Evolutionary conservation across 2,797 vertebrate species (phyloP).

Genomic region (Artibeus jamaicensis): DNA sequence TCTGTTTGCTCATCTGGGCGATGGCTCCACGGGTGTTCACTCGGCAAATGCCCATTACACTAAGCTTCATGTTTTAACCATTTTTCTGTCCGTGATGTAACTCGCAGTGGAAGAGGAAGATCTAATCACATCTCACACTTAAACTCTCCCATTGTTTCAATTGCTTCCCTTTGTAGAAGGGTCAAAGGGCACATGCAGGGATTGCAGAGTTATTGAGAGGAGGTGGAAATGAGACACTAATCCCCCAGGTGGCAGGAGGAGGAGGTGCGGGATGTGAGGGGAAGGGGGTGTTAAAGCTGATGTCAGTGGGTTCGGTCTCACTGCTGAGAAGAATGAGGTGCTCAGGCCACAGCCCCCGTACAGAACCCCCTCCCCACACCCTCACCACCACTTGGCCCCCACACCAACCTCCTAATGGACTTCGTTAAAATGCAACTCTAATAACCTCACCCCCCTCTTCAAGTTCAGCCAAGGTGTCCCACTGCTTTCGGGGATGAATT

Average conservation of each 20-base stretch:
- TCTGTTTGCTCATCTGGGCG: not conserved
- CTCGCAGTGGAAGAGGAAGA: not conserved
- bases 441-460: not conserved
- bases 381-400: not conserved
- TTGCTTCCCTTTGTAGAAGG: not conserved
- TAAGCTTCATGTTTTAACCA: not conserved
- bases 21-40: not conserved
- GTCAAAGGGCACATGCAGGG: not conserved
- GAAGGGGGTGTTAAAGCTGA: not conserved
- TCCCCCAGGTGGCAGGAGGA: no score
- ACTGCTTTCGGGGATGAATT: not conserved
- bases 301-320: not conserved
- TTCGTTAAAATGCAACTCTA: not conserved
- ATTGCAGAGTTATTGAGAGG: not conserved
- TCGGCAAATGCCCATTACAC: not conserved
- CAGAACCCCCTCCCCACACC: not conserved
- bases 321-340: not conserved
- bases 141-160: not conserved
- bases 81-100: not conserved
- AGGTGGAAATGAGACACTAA: no score
- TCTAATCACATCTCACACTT: not conserved
- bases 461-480: not conserved
- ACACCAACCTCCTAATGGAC: not conserved
- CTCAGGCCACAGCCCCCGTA: not conserved
- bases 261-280: accelerated